Base-by-base conservation (phyloP, 2,888 invertebrate species). In the Chymomyza procnemis region DNA sequence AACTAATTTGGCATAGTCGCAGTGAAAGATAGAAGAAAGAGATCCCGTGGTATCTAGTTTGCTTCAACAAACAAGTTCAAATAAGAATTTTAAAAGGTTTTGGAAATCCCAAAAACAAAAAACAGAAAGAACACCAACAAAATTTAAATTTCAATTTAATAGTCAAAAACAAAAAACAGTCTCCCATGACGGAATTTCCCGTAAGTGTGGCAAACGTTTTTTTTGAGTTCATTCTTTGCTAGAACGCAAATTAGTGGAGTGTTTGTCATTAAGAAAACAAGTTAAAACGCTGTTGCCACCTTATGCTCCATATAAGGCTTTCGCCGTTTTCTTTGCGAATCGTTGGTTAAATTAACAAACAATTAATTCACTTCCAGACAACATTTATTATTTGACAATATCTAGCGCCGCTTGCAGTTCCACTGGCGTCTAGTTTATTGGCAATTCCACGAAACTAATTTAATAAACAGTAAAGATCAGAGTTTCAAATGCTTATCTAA, bases 61-160 rank as follows among this genome's bases (percentile, higher is more conserved):
- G 47, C n/a, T 47, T 50, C 62, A 67, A 67, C 63, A 70, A 72
- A 56, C 67, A 64, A 70, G 69, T 69, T 64, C 34, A 55, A 8
- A 14, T 57, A 73, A 81, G 76, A 81, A 78, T 80, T 72, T 74
- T 71, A 68, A 34, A 48, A 56, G 46, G 46, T 54, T 73, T 73
- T 72, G 83, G 80, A 76, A 87, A 80, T 83, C 78, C 83, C 83
- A 75, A 62, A 72, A 73, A 73, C 60, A 68, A 67, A 73, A 67
- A 22, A 4, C n/a, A 19, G 4, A 4, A 22, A 19, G 4, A 59
- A 34, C 21, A 47, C 4, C 47, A 59, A 47, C 21, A 18, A 58
- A 41, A 47, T 41, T 6, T 9, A 59, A 19, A 59, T 46, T 3
- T 46, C 75, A 81, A 79, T 3, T 46, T 74, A 81, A 79, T 77